Evolutionary conservation across 2,113 vertebrate species (phyloP).

Genomic region (Picathartes gymnocephalus): DNA sequence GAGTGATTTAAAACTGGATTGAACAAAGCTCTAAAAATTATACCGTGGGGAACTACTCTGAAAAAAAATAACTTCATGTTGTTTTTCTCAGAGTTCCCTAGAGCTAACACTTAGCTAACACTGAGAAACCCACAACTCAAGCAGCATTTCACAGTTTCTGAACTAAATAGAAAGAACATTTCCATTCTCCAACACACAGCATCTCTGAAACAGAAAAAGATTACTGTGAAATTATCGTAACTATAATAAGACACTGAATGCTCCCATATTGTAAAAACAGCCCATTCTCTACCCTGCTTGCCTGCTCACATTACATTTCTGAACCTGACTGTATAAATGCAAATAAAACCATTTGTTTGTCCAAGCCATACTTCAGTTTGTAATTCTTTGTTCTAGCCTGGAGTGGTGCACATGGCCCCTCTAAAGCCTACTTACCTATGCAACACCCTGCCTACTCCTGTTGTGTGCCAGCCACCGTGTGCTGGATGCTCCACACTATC

Average conservation of each 20-base stretch:
- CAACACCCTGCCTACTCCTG: background rate
- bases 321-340: background rate
- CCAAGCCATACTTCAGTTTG: background rate
- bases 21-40: slow-evolving; percentile 50
- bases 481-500: background rate
- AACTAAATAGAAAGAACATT: background rate
- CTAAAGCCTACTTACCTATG: background rate
- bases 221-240: background rate
- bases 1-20: slow-evolving; percentile 42
- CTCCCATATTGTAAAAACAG: background rate
- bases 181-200: background rate
- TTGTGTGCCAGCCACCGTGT: rapidly evolving
- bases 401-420: background rate
- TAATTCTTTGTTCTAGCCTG: background rate
- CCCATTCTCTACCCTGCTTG: background rate
- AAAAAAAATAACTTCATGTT: background rate
- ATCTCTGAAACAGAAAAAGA: background rate
- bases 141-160: background rate
- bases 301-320: background rate
- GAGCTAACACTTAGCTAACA: background rate
- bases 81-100: slow-evolving; percentile 35
- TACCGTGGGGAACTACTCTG: background rate
- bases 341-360: background rate
- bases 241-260: background rate
- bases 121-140: background rate